Conservation (phyloP, 2,113 vertebrate genomes). For the Eira barbara region DNA sequence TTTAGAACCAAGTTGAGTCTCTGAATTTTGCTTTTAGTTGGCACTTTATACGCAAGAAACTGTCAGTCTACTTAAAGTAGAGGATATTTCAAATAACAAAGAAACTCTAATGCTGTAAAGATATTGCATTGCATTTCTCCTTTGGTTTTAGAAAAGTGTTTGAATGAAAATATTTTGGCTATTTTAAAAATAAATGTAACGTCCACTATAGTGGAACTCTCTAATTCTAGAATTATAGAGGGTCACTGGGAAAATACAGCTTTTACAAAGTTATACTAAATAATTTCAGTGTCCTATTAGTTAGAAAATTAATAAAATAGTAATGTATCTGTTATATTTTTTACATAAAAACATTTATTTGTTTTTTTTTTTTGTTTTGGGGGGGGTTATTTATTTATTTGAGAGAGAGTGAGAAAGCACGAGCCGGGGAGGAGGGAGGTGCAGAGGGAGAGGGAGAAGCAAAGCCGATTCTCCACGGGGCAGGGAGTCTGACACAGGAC, state of each 20-base stretch:
- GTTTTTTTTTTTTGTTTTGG: not conserved
- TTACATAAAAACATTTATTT: not conserved
- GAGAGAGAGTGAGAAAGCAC: not conserved
- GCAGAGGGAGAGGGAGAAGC: not conserved
- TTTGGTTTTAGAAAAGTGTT: not conserved
- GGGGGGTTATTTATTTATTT: not conserved
- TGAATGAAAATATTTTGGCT: not conserved
- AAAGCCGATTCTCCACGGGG: not conserved
- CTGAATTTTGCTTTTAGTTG: not conserved
- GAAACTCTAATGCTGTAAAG: not conserved
- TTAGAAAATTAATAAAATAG: constrained; percentile 13
- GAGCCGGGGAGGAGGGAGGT: not conserved
- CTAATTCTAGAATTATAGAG: not conserved
- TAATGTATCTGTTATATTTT: not conserved
- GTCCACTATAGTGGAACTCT: not conserved
- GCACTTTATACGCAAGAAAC: not conserved
- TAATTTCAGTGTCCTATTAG: not conserved
- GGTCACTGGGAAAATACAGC: not conserved
- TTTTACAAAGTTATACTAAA: not conserved
- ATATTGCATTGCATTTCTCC: not conserved
- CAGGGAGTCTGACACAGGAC: not conserved
- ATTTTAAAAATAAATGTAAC: not conserved
- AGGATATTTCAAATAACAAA: not conserved
- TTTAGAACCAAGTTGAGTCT: not conserved
- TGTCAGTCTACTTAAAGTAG: not conserved